Evolutionary conservation across 2,113 vertebrate genomes (phyloP).

Genomic region (Connochaetes taurinus): DNA sequence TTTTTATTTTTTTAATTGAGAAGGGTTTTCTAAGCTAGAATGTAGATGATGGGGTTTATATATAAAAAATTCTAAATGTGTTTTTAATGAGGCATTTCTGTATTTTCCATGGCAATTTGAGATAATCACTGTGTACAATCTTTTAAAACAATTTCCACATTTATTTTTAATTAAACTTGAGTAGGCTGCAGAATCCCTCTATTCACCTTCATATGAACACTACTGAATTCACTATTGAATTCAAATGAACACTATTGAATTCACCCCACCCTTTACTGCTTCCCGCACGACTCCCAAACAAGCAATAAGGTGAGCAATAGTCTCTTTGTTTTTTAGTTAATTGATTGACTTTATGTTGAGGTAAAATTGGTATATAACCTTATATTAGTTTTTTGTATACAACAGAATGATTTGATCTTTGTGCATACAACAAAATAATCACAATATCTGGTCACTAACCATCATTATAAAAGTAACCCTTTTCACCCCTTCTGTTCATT

Average conservation of each 20-base stretch:
- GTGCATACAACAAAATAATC: background rate
- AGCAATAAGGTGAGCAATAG: background rate
- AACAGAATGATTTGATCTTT: background rate
- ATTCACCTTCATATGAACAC: conserved; percentile 47
- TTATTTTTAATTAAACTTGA: conserved; percentile 66
- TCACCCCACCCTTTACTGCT: background rate
- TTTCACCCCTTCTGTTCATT: background rate
- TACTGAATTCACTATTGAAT: background rate
- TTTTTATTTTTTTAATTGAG: conserved; percentile 20
- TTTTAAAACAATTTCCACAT: conserved; percentile 62
- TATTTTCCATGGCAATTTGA: conserved; percentile 57
- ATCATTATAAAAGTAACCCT: background rate
- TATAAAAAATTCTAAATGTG: conserved; percentile 68
- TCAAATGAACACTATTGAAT: conserved; percentile 22
- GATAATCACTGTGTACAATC: conserved; percentile 61
- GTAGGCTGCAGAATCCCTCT: background rate
- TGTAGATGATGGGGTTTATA: conserved; percentile 61
- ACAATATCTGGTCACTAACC: background rate
- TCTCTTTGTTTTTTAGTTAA: background rate
- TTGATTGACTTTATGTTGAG: background rate
- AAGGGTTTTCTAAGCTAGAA: conserved; percentile 59
- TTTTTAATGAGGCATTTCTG: conserved; percentile 67
- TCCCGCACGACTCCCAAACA: background rate
- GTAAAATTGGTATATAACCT: background rate
- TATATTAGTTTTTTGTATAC: background rate